Evolutionary conservation across 2,797 vertebrate species (phyloP).

Genomic region (Schizopygopsis malacanthus): DNA sequence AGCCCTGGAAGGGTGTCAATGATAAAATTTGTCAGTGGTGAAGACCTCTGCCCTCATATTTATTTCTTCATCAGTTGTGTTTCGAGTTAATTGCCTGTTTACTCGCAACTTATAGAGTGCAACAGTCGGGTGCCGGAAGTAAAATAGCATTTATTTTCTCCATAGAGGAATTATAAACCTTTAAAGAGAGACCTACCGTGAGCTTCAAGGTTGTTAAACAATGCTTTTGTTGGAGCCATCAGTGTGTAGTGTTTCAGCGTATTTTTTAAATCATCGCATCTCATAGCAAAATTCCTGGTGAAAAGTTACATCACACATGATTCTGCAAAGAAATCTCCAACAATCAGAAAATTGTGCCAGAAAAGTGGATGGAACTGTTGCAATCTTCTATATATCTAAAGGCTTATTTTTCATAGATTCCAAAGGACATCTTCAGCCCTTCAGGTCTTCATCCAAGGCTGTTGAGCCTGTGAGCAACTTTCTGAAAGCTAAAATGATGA

Average conservation of each 20-base stretch:
- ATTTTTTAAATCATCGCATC: neutral
- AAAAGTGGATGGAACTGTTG: neutral
- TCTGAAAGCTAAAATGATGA: slow-evolving; percentile 3
- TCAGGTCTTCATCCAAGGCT: neutral
- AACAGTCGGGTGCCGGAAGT: neutral
- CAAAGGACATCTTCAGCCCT: neutral
- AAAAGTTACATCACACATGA: neutral
- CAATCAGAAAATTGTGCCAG: neutral
- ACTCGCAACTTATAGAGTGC: neutral
- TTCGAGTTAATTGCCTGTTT: slow-evolving; percentile 15
- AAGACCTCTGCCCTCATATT: slow-evolving; percentile 31
- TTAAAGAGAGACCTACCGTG: neutral
- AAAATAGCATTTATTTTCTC: neutral
- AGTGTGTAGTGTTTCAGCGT: neutral
- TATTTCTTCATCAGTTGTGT: slow-evolving; percentile 12
- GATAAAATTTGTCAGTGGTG: slow-evolving; percentile 62
- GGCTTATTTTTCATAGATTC: neutral
- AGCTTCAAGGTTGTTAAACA: neutral
- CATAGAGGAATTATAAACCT: neutral
- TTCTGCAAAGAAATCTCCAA: neutral
- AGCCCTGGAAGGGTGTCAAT: slow-evolving; percentile 56
- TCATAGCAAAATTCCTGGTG: neutral
- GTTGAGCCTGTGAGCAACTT: neutral
- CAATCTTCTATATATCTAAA: neutral
- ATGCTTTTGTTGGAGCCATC: neutral